Percentiles rank a stretch among this genome's conserved stretches.
Evolutionary conservation across 2,888 invertebrate species (phyloP).

Genomic region (Cataglyphis albicans): DNA sequence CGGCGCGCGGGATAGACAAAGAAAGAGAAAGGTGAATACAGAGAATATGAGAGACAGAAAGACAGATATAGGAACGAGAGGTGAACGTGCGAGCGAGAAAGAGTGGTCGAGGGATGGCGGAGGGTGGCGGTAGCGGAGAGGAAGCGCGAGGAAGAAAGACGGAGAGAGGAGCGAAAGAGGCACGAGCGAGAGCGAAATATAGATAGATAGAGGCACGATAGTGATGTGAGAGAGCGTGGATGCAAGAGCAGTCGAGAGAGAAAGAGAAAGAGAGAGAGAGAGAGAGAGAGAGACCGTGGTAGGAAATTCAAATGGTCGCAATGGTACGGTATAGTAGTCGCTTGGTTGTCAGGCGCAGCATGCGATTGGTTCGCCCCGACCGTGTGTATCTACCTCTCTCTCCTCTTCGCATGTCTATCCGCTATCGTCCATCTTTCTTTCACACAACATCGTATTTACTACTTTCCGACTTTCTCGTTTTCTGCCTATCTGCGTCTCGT

Average conservation of each 20-base stretch:
- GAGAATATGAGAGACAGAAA: conserved; percentile 61
- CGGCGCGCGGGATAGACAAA: conserved; percentile 43
- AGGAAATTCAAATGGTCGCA: conserved; percentile 83
- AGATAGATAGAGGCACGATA: conserved; percentile 75
- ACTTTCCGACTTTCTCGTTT: conserved; percentile 60
- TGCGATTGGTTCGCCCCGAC: conserved; percentile 81
- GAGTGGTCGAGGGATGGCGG: conserved; percentile 51
- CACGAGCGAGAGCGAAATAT: conserved; percentile 70
- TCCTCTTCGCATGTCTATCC: conserved; percentile 63
- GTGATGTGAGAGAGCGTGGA: conserved; percentile 56
- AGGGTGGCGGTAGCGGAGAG: conserved; percentile 45
- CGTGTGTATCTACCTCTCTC: conserved; percentile 68
- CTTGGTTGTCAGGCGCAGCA: conserved; percentile 82
- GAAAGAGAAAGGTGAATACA: conserved; percentile 56
- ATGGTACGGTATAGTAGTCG: conserved; percentile 81
- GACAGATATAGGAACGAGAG: conserved; percentile 58
- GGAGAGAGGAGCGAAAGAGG: conserved; percentile 50
- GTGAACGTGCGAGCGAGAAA: conserved; percentile 49
- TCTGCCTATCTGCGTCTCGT: conserved; percentile 33
- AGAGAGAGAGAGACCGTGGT: conserved; percentile 62
- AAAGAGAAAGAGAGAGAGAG: conserved; percentile 66
- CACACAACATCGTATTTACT: conserved; percentile 58
- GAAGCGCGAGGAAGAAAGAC: conserved; percentile 52
- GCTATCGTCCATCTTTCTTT: conserved; percentile 67
- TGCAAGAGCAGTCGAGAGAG: conserved; percentile 43